Evolutionary conservation across 2,888 invertebrate genomes (phyloP), one percentile per base, ranked within the genome.

Genomic region (Carterocephalus palaemon): DNA sequence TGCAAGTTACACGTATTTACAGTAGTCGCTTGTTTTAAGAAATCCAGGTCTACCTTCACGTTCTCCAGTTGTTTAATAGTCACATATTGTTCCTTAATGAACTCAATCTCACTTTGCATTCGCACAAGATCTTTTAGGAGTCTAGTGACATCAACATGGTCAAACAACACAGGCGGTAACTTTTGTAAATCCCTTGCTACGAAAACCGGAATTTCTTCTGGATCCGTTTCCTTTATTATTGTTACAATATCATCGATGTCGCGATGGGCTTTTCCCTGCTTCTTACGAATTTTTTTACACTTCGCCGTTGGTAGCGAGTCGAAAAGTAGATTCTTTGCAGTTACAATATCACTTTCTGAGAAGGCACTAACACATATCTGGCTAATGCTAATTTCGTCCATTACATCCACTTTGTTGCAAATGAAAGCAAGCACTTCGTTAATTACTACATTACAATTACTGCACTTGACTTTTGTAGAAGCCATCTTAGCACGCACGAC

Each of bases 201-300:
- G n/a, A n/a, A n/a, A n/a, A n/a, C n/a, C n/a, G n/a, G n/a, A n/a
- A n/a, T n/a, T n/a, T n/a, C n/a, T n/a, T n/a, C n/a, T n/a, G n/a
- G n/a, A n/a, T n/a, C n/a, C n/a, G n/a, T n/a, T n/a, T n/a, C n/a
- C n/a, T n/a, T n/a, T n/a, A n/a, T n/a, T n/a, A n/a, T n/a, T n/a
- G n/a, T n/a, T n/a, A n/a, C n/a, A 5, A 55, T 53, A 12, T 55
- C 53, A 5, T 53, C 51, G 1, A 54, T 47, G n/a, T 56, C 42
- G 8, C 54, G 22, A 10, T 10, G 4, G 10, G 39, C 15, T n/a
- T 52, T 54, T 1, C 45, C 52, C 1, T 38, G 26, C 12, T 20
- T 46, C 19, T 26, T 45, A 2, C 54, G 31, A 0, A 9, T 32
- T 33, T 17, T 51, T 12, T 47, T 51, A 12, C 31, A 45, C 12